A percentile compares a stretch with the other conserved stretches of the same genome.
Evolutionary conservation across 2,888 invertebrate species (phyloP).

Genomic region (Biston betularia): DNA sequence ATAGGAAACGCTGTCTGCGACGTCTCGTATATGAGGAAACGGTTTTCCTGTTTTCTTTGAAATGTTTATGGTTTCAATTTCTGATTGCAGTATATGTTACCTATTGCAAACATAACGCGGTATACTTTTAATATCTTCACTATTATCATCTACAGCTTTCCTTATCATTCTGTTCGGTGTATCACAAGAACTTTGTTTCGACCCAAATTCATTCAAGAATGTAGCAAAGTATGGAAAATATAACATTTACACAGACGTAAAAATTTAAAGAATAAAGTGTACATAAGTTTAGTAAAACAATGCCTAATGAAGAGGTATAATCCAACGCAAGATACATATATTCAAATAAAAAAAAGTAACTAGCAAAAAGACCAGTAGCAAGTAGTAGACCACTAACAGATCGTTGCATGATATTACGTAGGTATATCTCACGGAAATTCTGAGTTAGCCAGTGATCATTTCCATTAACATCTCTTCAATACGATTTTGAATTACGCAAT

Average conservation of each 20-base stretch:
- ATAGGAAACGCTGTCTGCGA: constrained; percentile 34
- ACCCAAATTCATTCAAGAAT: background rate
- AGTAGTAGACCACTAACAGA: no score
- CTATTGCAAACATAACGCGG: background rate
- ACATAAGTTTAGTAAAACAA: no score
- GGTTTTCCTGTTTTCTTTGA: constrained; percentile 37
- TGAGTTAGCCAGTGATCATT: background rate
- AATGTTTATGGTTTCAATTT: constrained; percentile 17
- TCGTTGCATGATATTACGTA: no score
- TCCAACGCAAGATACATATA: no score
- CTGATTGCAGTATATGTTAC: background rate
- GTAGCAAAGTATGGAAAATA: no score
- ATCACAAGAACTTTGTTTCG: no score
- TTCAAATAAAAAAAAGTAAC: no score
- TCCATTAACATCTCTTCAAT: constrained; percentile 35
- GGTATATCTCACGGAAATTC: no score
- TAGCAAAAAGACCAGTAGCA: no score
- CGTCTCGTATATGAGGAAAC: constrained; percentile 38
- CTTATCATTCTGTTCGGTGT: background rate
- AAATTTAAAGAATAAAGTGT: no score
- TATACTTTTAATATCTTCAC: background rate
- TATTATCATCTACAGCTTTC: background rate
- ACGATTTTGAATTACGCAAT: constrained; percentile 47
- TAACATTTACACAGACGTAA: no score
- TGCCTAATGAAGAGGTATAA: no score